Conservation (phyloP, 2,113 vertebrate species). For the Sylvietta virens region DNA sequence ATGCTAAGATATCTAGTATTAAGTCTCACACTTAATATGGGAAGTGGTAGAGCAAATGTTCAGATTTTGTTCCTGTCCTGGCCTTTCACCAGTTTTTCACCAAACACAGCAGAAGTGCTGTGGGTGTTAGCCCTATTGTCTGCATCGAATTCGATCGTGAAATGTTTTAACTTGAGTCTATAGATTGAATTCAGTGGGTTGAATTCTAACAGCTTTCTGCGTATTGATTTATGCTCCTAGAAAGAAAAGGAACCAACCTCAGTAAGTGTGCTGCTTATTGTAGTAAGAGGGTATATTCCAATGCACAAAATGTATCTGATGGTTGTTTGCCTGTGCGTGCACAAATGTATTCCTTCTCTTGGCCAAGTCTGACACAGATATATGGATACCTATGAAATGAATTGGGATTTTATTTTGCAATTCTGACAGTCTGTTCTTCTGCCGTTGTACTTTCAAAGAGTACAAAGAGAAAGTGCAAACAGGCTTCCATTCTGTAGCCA, state of each 20-base stretch:
- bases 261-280: neutral
- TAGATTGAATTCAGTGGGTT: neutral
- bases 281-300: neutral
- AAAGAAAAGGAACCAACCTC: neutral
- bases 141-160: neutral
- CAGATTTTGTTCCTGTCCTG: neutral
- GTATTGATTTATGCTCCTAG: neutral
- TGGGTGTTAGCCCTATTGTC: neutral
- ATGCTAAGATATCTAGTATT: neutral
- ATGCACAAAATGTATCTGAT: neutral
- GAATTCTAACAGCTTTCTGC: neutral
- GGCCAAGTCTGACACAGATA: neutral
- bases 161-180: neutral
- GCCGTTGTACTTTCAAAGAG: neutral
- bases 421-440: neutral
- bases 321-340: neutral
- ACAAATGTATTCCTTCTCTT: neutral
- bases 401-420: neutral
- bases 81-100: neutral
- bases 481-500: neutral
- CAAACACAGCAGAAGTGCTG: neutral
- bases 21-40: neutral
- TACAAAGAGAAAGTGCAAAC: neutral
- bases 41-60: neutral
- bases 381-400: neutral